Conservation (phyloP, 2,888 invertebrate genomes). For the Sarcophaga carnaria region DNA sequence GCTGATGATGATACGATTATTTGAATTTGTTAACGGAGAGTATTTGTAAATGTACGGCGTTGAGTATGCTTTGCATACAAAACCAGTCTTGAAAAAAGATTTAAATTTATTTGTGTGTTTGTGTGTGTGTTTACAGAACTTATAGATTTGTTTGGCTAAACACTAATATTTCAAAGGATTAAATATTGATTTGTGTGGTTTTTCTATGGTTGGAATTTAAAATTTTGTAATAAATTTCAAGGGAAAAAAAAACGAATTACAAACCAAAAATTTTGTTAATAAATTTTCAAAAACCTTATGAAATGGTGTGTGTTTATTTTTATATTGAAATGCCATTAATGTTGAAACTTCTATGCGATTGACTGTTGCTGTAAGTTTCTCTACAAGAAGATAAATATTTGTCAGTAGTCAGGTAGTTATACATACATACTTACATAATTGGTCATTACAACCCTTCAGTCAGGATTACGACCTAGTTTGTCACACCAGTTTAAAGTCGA, state of each 20-base stretch:
- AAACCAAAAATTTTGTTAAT: no score
- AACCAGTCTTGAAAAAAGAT: background rate
- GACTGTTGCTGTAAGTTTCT: rapidly evolving
- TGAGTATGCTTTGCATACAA: background rate
- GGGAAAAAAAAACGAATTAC: no score
- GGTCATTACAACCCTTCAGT: no score
- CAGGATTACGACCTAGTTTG: no score
- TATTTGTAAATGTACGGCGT: background rate
- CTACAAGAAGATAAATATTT: no score
- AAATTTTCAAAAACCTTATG: no score
- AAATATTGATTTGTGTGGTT: background rate
- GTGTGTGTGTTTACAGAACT: background rate
- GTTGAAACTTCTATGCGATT: no score
- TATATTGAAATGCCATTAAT: no score
- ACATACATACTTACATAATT: no score
- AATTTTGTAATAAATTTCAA: background rate
- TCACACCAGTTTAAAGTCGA: no score
- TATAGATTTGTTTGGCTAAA: conserved; percentile 6
- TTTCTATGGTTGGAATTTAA: background rate
- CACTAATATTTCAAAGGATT: conserved; percentile 4
- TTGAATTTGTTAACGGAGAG: background rate
- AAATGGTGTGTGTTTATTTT: no score
- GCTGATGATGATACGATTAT: background rate
- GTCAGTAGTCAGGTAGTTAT: no score
- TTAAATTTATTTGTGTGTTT: background rate